Base-by-base conservation (phyloP, 2,113 vertebrate genomes). In the Thryonomys swinderianus region DNA sequence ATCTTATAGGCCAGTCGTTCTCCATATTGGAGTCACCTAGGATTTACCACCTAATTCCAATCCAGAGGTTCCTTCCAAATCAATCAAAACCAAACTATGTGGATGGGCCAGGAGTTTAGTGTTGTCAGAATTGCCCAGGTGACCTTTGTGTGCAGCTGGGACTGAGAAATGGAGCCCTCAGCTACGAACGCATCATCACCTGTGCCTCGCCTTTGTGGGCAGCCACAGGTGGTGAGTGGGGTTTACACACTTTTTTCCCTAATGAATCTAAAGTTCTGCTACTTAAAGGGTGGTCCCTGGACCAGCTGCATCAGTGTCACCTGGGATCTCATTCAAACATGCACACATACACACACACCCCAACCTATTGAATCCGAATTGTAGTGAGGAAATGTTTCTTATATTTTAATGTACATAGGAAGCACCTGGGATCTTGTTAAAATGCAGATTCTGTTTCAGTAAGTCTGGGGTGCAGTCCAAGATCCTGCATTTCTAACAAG, bases 371-470 rank as follows among this genome's bases (percentile, higher is more conserved):
- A 81, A 71, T 93, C 13, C 53, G 79, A 91, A 80, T 51, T 80
- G 23, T 45, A 59, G 57, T 27, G 13, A 27, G 86, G 62, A 94
- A 89, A 45, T 95, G 80, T 79, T 94, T 90, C 71, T 95, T 82
- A 71, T 73, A 71, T 59, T 88, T 88, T 61, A 91, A 81, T 53
- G 86, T 86, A 62, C 13, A 34, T 57, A 89, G 86, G 91, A 96
- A 97, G 85, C 96, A 96, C 93, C 93, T 94, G 95, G 89, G 51
- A 69, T 91, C 91, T 67, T 92, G 95, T 95, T 76, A 85, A 94
- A 95, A 83, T 55, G 79, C 83, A 88, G 93, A 88, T 88, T 96
- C 93, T 80, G 69, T 85, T 96, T 95, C 89, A 92, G 97, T 91
- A 71, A 80, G 87, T 91, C 93, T 93, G 85, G 89, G 92, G 74